These are phyloP conservation scores for Platycercus adscitus DNA, from an alignment of 2,113 vertebrate genomes.

Conservation along the genomic window DNA sequence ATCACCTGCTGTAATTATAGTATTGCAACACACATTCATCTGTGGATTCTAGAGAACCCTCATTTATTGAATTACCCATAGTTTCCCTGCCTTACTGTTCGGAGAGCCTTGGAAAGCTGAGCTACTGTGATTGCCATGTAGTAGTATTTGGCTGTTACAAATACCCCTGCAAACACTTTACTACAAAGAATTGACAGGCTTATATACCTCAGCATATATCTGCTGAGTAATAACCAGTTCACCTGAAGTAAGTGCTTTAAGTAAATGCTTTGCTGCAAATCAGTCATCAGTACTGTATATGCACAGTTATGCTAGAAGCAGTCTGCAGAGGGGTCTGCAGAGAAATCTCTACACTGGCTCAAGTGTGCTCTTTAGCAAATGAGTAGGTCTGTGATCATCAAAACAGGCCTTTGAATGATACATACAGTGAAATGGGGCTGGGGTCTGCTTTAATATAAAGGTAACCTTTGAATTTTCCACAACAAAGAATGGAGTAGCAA, in stretches of 20 bases:
- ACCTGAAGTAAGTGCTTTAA: not conserved
- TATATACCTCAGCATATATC: not conserved
- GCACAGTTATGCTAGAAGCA: not conserved
- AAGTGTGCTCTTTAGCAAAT: not conserved
- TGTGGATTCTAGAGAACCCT: not conserved
- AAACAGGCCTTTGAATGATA: not conserved
- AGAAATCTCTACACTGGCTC: not conserved
- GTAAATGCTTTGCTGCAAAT: not conserved
- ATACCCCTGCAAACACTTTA: not conserved
- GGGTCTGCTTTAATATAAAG: not conserved
- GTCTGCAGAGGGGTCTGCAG: not conserved
- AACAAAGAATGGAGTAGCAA: not conserved
- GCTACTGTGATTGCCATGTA: not conserved
- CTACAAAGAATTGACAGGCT: not conserved
- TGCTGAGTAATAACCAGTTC: not conserved
- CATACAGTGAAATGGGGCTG: not conserved
- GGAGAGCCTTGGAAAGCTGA: not conserved
- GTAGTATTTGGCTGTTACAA: not conserved
- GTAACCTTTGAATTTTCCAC: not conserved
- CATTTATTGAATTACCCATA: not conserved
- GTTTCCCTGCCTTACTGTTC: not conserved
- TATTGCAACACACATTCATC: not conserved
- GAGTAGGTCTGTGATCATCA: not conserved
- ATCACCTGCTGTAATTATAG: not conserved
- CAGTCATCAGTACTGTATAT: not conserved